Base-by-base conservation (phyloP, 2,797 vertebrate genomes). In the Odontamblyopus rebecca region DNA sequence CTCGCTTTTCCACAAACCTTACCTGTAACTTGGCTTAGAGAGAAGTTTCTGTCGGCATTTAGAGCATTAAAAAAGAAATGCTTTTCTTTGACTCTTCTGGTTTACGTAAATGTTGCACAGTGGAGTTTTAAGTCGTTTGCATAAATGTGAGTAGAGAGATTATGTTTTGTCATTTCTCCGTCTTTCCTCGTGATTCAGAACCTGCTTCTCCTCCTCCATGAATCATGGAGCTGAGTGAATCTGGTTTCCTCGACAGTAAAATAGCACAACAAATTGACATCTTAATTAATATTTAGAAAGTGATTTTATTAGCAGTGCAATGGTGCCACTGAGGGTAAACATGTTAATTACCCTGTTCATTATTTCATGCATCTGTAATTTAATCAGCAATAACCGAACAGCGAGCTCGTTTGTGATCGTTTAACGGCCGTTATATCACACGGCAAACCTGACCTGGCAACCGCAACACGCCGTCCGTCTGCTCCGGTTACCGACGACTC, bases 281-380 rank as follows among this genome's bases (percentile, higher is more conserved):
- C 70, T 8, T 54, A 74, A 82, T 82, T 70, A 74, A 70, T 64
- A 41, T 60, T 73, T 71, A 0, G 44, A 15, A 78, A 53, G 67
- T 77, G 67, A 15, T 82, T 82, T 77, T 70, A 81, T 71, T 68
- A 66, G 67, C 11, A 74, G 44, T 44, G 71, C 69, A 76, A 71
- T 76, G 73, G 53, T 72, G 27, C 30, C 38, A 71, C 76, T 70
- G 68, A 48, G 38, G 57, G 16, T 41, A 78, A 75, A 80, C 75
- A 48, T 76, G 59, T 69, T 69, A 80, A 78, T 78, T 76, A 57
- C 44, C 0, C 0, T 41, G 29, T 71, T 63, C 30, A 76, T 82
- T 69, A 70, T 77, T 75, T 41, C 16, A 68, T 81, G 60, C 66
- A 70, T 73, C 30, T 74, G 4, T 78, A 75, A 80, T 73, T 83